These are phyloP conservation scores for Pseudochirops corinnae DNA, from an alignment of 2,797 vertebrate species.

Conservation along the genomic window DNA sequence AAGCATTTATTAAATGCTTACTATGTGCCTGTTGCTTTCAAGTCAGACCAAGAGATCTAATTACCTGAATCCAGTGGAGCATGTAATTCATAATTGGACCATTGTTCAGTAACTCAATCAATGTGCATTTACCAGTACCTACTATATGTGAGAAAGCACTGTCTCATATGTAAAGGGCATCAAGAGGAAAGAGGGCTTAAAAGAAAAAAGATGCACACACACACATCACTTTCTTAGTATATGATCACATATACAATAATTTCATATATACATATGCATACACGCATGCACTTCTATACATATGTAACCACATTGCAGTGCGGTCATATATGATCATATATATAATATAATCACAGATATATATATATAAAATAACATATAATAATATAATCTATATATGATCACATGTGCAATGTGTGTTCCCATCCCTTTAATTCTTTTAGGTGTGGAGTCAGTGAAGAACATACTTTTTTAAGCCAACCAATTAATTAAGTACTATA, in stretches of 20 bases:
- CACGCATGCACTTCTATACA: background rate
- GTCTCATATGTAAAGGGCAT: background rate
- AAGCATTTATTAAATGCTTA: background rate
- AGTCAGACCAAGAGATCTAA: background rate
- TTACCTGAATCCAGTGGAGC: background rate
- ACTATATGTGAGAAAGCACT: background rate
- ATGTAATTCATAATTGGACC: background rate
- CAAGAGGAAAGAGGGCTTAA: background rate
- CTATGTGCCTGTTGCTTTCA: background rate
- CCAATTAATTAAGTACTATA: background rate
- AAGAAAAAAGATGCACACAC: background rate
- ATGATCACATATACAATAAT: background rate
- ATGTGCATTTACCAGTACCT: background rate
- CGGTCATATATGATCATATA: background rate
- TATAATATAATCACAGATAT: background rate
- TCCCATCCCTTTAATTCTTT: background rate
- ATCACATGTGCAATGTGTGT: background rate
- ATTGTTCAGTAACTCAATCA: background rate
- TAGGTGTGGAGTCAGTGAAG: background rate
- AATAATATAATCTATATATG: too few relatives aligned
- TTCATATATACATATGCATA: background rate
- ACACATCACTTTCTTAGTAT: background rate
- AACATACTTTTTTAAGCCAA: background rate
- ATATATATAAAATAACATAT: too few relatives aligned
- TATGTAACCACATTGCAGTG: too few relatives aligned